Evolutionary conservation across 2,888 invertebrate species (phyloP).

Genomic region (Asteroscopus sphinx): DNA sequence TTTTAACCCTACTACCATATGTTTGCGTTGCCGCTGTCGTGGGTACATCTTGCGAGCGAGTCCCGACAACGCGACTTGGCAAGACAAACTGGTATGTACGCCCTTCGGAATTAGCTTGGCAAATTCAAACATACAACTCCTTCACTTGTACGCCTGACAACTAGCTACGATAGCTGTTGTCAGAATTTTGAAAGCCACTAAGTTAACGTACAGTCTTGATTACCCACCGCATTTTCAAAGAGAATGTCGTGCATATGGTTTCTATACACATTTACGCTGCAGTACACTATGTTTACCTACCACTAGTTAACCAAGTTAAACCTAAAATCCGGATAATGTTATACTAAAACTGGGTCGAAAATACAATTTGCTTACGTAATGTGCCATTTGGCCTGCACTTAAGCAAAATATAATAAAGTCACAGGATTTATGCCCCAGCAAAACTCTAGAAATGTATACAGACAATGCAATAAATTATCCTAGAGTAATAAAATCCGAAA

Average conservation of each 20-base stretch:
- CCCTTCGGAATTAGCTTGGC: conserved; percentile 74
- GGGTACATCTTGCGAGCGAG: conserved; percentile 62
- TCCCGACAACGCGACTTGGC: conserved; percentile 57
- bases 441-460: conserved; percentile 65
- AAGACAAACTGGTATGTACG: conserved; percentile 61
- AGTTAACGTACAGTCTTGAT: conserved; percentile 52
- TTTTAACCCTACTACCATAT: conserved; percentile 81
- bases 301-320: conserved; percentile 9
- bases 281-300: conserved; percentile 14
- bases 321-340: not conserved
- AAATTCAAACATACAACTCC: conserved; percentile 74
- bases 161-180: conserved; percentile 56
- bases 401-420: conserved; percentile 58
- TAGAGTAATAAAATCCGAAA: conserved; percentile 84
- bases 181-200: conserved; percentile 55
- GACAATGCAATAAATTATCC: conserved; percentile 80
- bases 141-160: conserved; percentile 55
- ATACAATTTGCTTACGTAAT: conserved; percentile 12
- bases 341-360: conserved; percentile 1
- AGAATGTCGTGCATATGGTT: conserved; percentile 27
- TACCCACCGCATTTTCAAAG: conserved; percentile 43
- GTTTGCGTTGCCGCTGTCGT: conserved; percentile 76
- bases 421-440: conserved; percentile 62
- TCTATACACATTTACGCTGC: conserved; percentile 48
- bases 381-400: conserved; percentile 32